Conservation (phyloP, 1,140 invertebrate species). For the Cardiocondyla obscurior region DNA sequence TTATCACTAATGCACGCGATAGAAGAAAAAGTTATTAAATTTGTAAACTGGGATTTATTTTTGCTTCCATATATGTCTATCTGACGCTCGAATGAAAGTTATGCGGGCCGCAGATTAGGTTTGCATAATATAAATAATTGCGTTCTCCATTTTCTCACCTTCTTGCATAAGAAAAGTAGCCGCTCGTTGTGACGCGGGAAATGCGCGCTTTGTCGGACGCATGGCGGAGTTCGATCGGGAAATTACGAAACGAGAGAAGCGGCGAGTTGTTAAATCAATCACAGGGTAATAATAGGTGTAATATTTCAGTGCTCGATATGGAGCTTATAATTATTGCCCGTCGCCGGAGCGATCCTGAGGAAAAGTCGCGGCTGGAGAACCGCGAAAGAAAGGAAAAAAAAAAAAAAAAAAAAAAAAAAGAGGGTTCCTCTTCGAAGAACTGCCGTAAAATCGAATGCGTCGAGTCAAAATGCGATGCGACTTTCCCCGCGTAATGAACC, state of each 20-base stretch:
- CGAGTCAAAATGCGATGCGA: constrained; percentile 10
- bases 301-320: constrained; percentile 27
- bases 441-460: neutral
- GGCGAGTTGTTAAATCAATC: constrained; percentile 30
- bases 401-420: neutral
- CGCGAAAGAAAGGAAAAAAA: neutral
- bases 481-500: neutral
- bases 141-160: neutral
- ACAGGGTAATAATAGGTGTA: constrained; percentile 29
- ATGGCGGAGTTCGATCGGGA: neutral
- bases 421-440: neutral
- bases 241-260: constrained; percentile 27
- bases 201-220: neutral
- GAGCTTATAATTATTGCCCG: constrained; percentile 7
- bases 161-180: constrained; percentile 15
- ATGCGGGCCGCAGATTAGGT: neutral
- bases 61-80: neutral
- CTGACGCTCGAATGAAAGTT: no score
- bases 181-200: constrained; percentile 1
- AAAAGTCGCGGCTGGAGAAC: neutral
- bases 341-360: neutral
- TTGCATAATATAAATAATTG: constrained; percentile 21
- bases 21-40: no score
- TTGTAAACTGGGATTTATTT: neutral
- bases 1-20: neutral